Evolutionary conservation across 1,140 invertebrate genomes (phyloP), one percentile per base, ranked within the genome.

Genomic region (Procambarus clarkii): DNA sequence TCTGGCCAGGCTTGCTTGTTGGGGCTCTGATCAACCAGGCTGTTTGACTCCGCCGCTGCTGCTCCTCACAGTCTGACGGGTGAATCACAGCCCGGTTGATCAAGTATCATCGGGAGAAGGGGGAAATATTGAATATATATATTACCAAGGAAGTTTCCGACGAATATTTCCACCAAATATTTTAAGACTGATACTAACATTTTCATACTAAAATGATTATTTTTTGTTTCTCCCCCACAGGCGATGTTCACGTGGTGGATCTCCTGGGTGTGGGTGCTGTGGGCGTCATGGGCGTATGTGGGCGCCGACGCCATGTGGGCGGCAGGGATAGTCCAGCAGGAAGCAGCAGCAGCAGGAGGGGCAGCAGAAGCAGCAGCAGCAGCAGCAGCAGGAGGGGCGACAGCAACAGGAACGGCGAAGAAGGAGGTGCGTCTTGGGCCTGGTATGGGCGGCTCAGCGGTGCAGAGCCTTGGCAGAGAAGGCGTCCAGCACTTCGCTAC

Each of bases 231-330:
- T 48, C 46, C 21, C 24, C 74, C 71, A 24, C 54, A 86, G 84
- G 76, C 50, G 24, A 86, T 86, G 84, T 86, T 86, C 50, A 77
- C 74, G n/a, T 86, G 84, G 84, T 86, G 84, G 84, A 86, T 86
- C 84, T 86, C 84, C 74, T 86, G 84, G 84, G 84, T 34, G 84
- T 86, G 76, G 18, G 46, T 44, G 46, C n/a, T 15, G 46, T 50
- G 44, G 71, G 77, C 71, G 50, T n/a, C 69, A 46, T 76, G 83
- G 34, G 44, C 46, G 18, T 48, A 69, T 21, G 84, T 24, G 15
- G 21, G 78, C 74, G 84, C 58, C 81, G 60, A 18, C 34, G 60
- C 78, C 34, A 69, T 48, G 45, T 86, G 84, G 84, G 76, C 45
- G 71, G 74, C 71, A 15, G 74, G 46, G 3, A 77, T 86, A 8